Evolutionary conservation across 2,888 invertebrate species (phyloP), one percentile per base, ranked within the genome.

Genomic region (Andrena bicolor): DNA sequence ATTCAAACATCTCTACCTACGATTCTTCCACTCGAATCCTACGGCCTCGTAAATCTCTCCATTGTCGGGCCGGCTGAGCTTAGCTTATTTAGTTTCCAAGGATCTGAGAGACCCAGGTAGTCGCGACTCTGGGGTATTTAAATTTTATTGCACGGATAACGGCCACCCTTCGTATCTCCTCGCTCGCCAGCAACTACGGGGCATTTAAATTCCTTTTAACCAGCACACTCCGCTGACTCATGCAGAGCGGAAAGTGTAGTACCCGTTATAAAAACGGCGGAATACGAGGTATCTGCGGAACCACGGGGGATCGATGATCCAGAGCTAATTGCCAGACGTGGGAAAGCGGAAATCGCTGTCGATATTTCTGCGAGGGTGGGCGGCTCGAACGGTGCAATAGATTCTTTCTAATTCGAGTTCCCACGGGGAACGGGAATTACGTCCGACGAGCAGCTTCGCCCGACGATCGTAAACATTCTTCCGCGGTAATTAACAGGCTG

Each of bases 401-500:
- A 73, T 60, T 60, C 51, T 63, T 60, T 49, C 61, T 51, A 72
- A 61, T 74, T 7, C 8, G 13, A 53, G 61, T 84, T 84, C 84
- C 77, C 84, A 84, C 84, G 84, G 20, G 30, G 26, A 48, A 16
- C 28, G n/a, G 74, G 26, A 77, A 66, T 74, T 76, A 23, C 32
- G 26, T 41, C n/a, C 8, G n/a, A 16, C 16, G 23, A 8, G 6
- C 26, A 48, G 41, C 63, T 63, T 49, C 58, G n/a, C 28, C 23
- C 32, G 2, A 65, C 49, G 66, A 68, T 60, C 81, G 61, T 75
- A 66, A 77, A 80, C 69, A 80, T 83, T 82, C 68, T 48, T 56
- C 32, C 10, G 20, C 68, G 51, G 23, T 77, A 84, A 87, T 89
- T 90, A 89, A 83, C 72, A 56, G 23, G 64, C 71, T 26, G 73